A percentile compares a stretch with the other conserved stretches of the same genome.
These are phyloP conservation scores for Thymelicus lineola DNA, from an alignment of 2,888 invertebrate species.

Conservation along the genomic window DNA sequence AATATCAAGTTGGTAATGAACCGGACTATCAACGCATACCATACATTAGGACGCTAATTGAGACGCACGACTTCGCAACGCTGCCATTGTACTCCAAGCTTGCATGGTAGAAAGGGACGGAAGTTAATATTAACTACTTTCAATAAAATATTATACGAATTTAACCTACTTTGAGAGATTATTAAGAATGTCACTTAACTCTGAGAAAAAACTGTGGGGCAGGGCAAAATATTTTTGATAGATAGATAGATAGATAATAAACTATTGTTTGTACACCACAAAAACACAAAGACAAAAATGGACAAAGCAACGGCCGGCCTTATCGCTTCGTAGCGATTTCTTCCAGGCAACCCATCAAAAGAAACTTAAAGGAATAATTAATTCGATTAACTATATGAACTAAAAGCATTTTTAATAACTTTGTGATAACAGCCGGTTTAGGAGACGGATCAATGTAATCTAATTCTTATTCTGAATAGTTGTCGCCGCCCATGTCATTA, in stretches of 20 bases:
- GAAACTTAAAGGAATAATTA: not conserved
- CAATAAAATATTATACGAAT: not conserved
- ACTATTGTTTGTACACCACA: no score
- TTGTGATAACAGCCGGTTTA: no score
- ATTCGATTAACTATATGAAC: no score
- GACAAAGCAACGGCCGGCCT: no score
- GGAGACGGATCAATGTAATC: no score
- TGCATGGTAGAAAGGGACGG: not conserved
- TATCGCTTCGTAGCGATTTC: no score
- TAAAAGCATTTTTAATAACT: no score
- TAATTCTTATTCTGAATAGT: no score
- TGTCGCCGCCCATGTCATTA: no score
- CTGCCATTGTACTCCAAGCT: not conserved
- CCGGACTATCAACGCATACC: constrained; percentile 3
- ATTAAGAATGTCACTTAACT: not conserved
- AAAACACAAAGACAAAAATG: no score
- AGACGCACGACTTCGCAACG: constrained; percentile 1
- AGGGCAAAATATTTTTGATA: not conserved
- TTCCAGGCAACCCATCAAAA: no score
- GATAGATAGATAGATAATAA: no score
- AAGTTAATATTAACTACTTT: not conserved
- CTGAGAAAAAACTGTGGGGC: not conserved
- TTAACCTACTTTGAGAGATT: not conserved
- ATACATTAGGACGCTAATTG: constrained; percentile 5
- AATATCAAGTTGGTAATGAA: not conserved